Evolutionary conservation across 2,113 vertebrate species (phyloP).

Genomic region (Barbus barbus): DNA sequence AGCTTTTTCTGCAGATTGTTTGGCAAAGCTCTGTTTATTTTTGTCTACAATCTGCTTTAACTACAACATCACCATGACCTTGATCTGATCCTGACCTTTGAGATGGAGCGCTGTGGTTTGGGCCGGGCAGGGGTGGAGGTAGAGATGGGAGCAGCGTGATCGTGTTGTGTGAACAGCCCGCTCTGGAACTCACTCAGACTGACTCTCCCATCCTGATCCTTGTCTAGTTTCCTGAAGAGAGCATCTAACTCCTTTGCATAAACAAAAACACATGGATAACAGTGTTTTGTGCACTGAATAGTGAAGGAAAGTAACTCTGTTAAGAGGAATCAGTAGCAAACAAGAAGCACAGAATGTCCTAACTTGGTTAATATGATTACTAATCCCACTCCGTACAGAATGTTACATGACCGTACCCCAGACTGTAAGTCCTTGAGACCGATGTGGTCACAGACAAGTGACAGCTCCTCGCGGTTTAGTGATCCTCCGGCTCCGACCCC

Average conservation of each 20-base stretch:
- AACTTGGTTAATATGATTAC: too few species aligned
- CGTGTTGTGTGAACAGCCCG: constrained; percentile 69
- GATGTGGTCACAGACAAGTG: constrained; percentile 70
- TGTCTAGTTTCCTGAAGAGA: constrained; percentile 76
- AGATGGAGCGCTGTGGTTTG: constrained; percentile 54
- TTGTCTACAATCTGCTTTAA: constrained; percentile 1
- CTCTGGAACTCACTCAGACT: constrained; percentile 75
- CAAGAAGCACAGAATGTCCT: neutral
- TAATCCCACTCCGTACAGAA: too few species aligned
- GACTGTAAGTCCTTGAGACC: constrained; percentile 72
- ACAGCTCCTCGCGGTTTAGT: constrained; percentile 69
- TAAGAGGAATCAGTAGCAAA: neutral
- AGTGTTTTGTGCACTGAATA: too few species aligned
- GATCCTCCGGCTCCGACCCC: constrained; percentile 67
- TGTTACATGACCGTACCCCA: too few species aligned
- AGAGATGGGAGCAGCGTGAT: constrained; percentile 42
- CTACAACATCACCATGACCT: neutral
- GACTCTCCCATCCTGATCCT: constrained; percentile 73
- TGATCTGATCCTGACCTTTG: constrained; percentile 65
- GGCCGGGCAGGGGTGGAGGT: constrained; percentile 67
- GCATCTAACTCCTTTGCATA: constrained; percentile 72
- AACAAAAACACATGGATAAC: constrained; percentile 4
- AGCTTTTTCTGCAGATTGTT: neutral
- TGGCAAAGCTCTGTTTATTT: neutral
- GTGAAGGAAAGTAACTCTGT: neutral